A percentile compares a stretch with the other conserved stretches of the same genome.
Conservation (phyloP, 2,888 invertebrate species). For the Agonopterix heracliana region DNA sequence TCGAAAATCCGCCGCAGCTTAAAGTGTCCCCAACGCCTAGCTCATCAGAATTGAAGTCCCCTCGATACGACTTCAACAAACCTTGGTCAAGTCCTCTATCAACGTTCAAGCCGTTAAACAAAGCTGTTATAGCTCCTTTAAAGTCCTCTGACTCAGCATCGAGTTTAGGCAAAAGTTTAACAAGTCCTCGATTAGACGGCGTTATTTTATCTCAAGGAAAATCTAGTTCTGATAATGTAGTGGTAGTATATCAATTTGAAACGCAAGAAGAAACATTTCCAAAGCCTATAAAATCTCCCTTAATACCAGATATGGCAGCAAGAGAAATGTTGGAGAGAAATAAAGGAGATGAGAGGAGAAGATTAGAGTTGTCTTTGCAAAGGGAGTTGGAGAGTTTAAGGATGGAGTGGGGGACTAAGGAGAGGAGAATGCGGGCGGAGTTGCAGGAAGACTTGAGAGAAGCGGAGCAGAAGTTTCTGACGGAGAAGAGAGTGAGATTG, state of each 20-base stretch:
- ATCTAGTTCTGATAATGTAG: slow-evolving; percentile 60
- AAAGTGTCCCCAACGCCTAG: slow-evolving; percentile 56
- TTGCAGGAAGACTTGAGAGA: slow-evolving; percentile 69
- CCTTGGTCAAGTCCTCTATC: slow-evolving; percentile 55
- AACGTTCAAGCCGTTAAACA: slow-evolving; percentile 51
- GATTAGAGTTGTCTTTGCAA: slow-evolving; percentile 58
- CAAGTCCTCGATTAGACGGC: slow-evolving; percentile 61
- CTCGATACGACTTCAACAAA: slow-evolving; percentile 49
- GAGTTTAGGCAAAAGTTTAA: slow-evolving; percentile 43
- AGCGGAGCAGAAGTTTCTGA: slow-evolving; percentile 61
- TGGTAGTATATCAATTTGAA: slow-evolving; percentile 67
- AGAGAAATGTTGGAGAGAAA: slow-evolving; percentile 61
- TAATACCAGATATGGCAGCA: slow-evolving; percentile 55
- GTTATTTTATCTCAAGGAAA: slow-evolving; percentile 67
- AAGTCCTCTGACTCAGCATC: slow-evolving; percentile 53
- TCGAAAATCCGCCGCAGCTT: slow-evolving; percentile 43
- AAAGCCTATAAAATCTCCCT: slow-evolving; percentile 52
- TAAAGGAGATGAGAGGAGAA: slow-evolving; percentile 57
- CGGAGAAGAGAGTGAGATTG: slow-evolving; percentile 56
- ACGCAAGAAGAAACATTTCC: slow-evolving; percentile 44
- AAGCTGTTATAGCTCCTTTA: slow-evolving; percentile 37
- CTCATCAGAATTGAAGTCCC: slow-evolving; percentile 45
- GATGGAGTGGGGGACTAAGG: slow-evolving; percentile 75
- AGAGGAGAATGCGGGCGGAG: slow-evolving; percentile 72
- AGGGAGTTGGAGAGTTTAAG: slow-evolving; percentile 72